phyloP scores from a whole-genome alignment of 2,888 invertebrate genomes.

The Dendrolimus houi region DNA sequence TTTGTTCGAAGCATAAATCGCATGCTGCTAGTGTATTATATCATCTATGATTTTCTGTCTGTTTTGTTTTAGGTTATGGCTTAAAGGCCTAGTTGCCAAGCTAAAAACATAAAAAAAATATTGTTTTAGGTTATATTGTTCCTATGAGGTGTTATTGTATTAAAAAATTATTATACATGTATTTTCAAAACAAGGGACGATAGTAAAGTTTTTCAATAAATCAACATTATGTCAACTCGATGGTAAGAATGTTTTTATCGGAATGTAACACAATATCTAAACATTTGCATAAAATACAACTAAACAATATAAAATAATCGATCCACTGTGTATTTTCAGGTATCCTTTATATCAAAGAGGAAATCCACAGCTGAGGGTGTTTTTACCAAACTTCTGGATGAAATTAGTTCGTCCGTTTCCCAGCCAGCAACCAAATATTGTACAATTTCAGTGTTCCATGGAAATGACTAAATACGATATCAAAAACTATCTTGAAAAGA shows the following conservation, averaged over 20 bases:
- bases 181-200: not conserved
- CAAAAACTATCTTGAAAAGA: slow-evolving; percentile 95
- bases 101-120: not conserved
- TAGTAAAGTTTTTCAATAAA: slow-evolving; percentile 3
- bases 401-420: slow-evolving; percentile 85
- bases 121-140: not conserved
- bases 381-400: slow-evolving; percentile 98
- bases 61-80: too few species aligned
- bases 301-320: too few species aligned
- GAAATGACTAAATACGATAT: slow-evolving; percentile 96
- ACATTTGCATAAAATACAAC: too few species aligned
- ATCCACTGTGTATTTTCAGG: slow-evolving; percentile 56
- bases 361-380: slow-evolving; percentile 94
- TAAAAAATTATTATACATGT: not conserved
- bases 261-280: too few species aligned
- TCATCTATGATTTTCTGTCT: too few species aligned
- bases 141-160: not conserved
- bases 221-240: slow-evolving; percentile 47
- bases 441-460: slow-evolving; percentile 93
- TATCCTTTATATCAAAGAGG: slow-evolving; percentile 95
- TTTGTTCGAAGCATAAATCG: too few species aligned
- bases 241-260: slow-evolving; percentile 32
- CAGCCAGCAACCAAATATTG: slow-evolving; percentile 85
- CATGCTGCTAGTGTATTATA: too few species aligned
- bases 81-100: too few species aligned